Conservation (phyloP, 2,797 vertebrate species). For the Emys orbicularis region DNA sequence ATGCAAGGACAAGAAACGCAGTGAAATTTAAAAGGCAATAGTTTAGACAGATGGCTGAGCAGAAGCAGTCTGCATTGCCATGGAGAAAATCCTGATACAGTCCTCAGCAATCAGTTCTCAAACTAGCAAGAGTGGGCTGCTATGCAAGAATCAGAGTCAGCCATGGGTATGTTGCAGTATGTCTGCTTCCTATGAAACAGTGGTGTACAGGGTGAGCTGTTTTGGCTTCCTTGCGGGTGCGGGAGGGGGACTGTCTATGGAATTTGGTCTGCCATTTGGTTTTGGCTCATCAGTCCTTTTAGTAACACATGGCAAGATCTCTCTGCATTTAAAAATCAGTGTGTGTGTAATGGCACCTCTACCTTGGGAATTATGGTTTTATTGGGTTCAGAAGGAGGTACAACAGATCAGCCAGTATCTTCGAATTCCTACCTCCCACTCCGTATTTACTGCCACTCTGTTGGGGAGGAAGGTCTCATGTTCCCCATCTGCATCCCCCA, state of each 20-base stretch:
- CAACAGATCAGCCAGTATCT: not conserved
- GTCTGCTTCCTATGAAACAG: slow-evolving; percentile 70
- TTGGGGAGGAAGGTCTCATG: not conserved
- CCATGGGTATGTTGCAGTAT: slow-evolving; percentile 55
- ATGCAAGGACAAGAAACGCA: slow-evolving; percentile 55
- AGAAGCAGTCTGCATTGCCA: slow-evolving; percentile 71
- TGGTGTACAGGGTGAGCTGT: slow-evolving; percentile 51
- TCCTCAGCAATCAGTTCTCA: slow-evolving; percentile 44
- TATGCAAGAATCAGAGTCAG: slow-evolving; percentile 53
- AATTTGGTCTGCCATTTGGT: slow-evolving; percentile 8
- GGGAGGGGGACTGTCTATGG: slow-evolving; percentile 4
- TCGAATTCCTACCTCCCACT: not conserved
- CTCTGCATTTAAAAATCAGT: not conserved
- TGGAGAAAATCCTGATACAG: slow-evolving; percentile 71
- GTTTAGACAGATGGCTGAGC: slow-evolving; percentile 74
- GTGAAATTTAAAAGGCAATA: slow-evolving; percentile 73
- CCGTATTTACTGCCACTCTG: not conserved
- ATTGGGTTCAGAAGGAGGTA: not conserved
- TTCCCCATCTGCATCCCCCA: not conserved
- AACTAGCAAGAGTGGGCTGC: slow-evolving; percentile 58
- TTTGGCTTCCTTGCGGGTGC: slow-evolving; percentile 58
- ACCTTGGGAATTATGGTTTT: not conserved
- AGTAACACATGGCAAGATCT: slow-evolving; percentile 3
- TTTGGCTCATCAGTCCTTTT: slow-evolving; percentile 38
- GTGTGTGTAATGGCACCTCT: not conserved